A percentile compares a stretch with the other conserved stretches of the same genome.
These are phyloP conservation scores for Sminthurides aquaticus DNA, from an alignment of 2,888 invertebrate genomes.

Conservation along the genomic window DNA sequence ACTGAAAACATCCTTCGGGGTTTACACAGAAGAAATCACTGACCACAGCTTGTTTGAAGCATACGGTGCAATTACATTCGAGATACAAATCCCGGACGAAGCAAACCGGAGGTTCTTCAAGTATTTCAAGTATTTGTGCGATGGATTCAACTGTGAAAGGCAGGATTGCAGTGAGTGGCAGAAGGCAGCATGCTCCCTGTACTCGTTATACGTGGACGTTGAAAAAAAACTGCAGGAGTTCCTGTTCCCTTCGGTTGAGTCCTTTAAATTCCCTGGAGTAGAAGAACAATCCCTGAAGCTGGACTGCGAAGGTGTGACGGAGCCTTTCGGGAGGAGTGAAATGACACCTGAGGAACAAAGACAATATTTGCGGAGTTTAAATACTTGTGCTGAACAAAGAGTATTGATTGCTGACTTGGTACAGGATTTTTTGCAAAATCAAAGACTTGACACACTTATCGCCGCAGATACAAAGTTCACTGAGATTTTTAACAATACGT, in stretches of 20 bases:
- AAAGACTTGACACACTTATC: no score
- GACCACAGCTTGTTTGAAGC: background rate
- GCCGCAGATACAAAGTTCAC: no score
- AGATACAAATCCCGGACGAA: background rate
- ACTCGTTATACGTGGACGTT: background rate
- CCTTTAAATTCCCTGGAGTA: background rate
- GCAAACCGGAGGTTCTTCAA: background rate
- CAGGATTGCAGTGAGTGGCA: background rate
- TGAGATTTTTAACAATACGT: background rate
- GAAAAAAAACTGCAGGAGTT: background rate
- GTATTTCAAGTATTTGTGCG: background rate
- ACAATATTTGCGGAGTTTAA: background rate
- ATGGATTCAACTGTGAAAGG: background rate
- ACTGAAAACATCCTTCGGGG: background rate
- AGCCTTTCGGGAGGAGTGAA: background rate
- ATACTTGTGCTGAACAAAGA: background rate
- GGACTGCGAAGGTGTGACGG: background rate
- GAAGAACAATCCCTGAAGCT: background rate
- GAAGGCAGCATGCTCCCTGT: background rate
- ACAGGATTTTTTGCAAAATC: no score
- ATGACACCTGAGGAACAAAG: background rate
- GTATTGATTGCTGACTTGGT: background rate
- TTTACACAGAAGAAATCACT: background rate
- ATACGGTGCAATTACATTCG: background rate
- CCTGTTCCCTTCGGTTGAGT: background rate